Percentiles rank a stretch among this genome's conserved stretches.
Evolutionary conservation across 2,113 vertebrate genomes (phyloP).

Genomic region (Gasterosteus aculeatus): DNA sequence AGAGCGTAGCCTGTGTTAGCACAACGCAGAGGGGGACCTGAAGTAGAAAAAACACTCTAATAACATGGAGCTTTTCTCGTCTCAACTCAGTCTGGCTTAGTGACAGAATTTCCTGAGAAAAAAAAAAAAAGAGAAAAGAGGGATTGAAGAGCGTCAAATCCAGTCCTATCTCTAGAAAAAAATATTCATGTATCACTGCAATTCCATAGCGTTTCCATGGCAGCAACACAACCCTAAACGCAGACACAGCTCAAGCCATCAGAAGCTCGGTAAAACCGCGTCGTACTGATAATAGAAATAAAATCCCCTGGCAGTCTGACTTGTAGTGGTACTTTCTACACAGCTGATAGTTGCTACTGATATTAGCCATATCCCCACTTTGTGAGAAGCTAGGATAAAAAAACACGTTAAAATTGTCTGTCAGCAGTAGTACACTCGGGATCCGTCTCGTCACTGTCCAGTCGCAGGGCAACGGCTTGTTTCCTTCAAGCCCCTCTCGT

Average conservation of each 20-base stretch:
- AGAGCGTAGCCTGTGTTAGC: not conserved
- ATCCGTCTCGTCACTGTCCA: conserved; percentile 39
- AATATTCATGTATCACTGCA: not conserved
- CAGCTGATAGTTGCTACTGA: conserved; percentile 3
- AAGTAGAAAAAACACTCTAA: conserved; percentile 12
- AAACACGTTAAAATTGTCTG: conserved; percentile 3
- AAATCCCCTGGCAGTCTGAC: conserved; percentile 15
- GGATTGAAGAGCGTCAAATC: not conserved
- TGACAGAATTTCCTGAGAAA: conserved; percentile 6
- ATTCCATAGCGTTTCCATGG: not conserved
- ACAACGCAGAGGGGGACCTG: not conserved
- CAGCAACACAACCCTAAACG: conserved; percentile 16
- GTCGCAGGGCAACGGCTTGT: conserved; percentile 56
- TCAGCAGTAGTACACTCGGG: not conserved
- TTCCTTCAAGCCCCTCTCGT: conserved; percentile 22
- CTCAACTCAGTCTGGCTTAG: conserved; percentile 2
- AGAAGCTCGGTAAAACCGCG: conserved; percentile 6
- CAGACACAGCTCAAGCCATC: not conserved
- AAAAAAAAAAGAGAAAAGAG: not conserved
- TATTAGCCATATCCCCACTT: not conserved
- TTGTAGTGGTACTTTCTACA: not conserved
- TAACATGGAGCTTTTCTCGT: not conserved
- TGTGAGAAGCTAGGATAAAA: conserved; percentile 9
- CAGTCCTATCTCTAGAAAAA: conserved; percentile 8
- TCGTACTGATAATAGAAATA: not conserved